A percentile compares a stretch with the other conserved stretches of the same genome.
Conservation (phyloP, 2,113 vertebrate species). For the Lathamus discolor region DNA sequence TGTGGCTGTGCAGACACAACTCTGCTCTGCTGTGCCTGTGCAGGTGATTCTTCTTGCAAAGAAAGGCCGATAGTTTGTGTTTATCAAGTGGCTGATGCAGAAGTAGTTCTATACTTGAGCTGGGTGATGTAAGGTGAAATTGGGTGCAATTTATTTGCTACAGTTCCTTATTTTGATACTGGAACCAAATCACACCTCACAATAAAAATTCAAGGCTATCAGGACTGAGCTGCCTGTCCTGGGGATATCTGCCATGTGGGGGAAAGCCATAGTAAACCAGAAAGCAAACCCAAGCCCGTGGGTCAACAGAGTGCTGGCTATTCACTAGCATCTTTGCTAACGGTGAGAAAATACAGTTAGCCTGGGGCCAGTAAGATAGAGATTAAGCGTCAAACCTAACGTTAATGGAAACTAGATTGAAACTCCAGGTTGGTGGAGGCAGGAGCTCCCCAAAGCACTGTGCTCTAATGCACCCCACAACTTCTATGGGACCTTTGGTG, state of each 20-base stretch:
- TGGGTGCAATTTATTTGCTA: background rate
- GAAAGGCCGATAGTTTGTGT: rapidly evolving
- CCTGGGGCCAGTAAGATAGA: background rate
- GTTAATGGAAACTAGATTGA: background rate
- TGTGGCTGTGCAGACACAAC: background rate
- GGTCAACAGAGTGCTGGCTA: rapidly evolving
- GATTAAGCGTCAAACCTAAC: background rate
- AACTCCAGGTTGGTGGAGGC: background rate
- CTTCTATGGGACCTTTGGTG: rapidly evolving
- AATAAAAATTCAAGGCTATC: background rate
- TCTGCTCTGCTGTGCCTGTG: background rate
- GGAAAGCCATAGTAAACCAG: background rate
- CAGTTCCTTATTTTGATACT: background rate
- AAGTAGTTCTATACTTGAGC: background rate
- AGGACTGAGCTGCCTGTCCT: background rate
- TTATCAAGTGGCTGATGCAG: background rate
- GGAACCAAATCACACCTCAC: background rate
- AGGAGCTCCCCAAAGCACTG: background rate
- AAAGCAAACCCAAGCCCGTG: background rate
- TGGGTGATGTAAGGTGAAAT: background rate
- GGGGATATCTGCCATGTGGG: background rate
- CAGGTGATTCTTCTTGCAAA: background rate
- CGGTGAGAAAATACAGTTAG: background rate
- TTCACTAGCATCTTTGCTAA: background rate
- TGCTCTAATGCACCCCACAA: background rate